Evolutionary conservation across 2,113 vertebrate genomes (phyloP).

Genomic region (Sterrhoptilus dennistouni): DNA sequence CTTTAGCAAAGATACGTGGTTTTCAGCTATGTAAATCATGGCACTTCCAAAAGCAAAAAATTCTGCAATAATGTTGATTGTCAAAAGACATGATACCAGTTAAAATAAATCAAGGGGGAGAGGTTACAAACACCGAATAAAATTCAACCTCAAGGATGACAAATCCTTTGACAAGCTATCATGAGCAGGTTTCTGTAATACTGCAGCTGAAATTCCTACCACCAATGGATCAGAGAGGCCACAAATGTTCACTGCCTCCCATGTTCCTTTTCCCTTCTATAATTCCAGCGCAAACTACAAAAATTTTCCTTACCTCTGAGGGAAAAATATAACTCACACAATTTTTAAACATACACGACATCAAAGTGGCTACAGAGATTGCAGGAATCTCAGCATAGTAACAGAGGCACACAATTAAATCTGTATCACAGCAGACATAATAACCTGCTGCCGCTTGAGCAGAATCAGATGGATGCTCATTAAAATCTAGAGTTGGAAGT

Average conservation of each 20-base stretch:
- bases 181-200: background rate
- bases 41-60: background rate
- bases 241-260: background rate
- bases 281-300: background rate
- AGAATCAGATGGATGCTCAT: constrained; percentile 28
- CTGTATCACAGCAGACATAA: background rate
- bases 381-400: background rate
- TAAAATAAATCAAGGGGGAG: background rate
- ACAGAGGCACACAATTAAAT: constrained; percentile 1
- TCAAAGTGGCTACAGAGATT: background rate
- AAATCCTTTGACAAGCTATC: background rate
- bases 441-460: background rate
- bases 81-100: background rate
- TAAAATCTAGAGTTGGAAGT: constrained; percentile 51
- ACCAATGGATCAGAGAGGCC: background rate
- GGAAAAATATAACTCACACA: background rate
- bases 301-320: background rate
- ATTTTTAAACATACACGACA: background rate
- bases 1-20: background rate
- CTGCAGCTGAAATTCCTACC: background rate
- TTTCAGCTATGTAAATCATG: background rate
- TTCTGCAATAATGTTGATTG: background rate
- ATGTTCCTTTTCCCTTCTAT: background rate
- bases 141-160: background rate
- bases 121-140: background rate